Evolutionary conservation across 2,888 invertebrate genomes (phyloP).

Genomic region (Bombylius discolor): DNA sequence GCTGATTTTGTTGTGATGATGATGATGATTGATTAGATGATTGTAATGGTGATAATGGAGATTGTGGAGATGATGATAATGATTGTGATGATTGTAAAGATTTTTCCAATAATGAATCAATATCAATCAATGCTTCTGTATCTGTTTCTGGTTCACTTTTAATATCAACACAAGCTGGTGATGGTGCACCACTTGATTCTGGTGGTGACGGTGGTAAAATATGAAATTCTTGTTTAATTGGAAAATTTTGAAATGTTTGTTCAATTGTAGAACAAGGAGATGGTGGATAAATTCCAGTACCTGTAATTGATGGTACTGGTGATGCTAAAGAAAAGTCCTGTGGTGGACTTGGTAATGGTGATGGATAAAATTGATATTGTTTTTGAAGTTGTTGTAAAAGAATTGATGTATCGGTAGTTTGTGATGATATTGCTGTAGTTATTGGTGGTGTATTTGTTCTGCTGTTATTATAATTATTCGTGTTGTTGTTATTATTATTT

Average conservation of each 20-base stretch:
- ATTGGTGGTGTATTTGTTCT: constrained; percentile 8
- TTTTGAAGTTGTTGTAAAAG: constrained; percentile 19
- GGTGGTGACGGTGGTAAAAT: constrained; percentile 47
- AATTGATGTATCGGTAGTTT: constrained; percentile 7
- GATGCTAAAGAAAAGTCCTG: constrained; percentile 21
- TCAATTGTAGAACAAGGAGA: constrained; percentile 33
- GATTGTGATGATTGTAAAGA: constrained; percentile 18
- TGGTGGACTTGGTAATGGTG: constrained; percentile 31
- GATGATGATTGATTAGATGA: constrained; percentile 15
- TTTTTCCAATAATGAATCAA: constrained; percentile 26
- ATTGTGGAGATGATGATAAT: constrained; percentile 14
- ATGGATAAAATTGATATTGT: constrained; percentile 23
- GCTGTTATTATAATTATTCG: constrained; percentile 14
- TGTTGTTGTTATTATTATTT: not conserved
- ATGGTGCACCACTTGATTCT: constrained; percentile 42
- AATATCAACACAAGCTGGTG: constrained; percentile 37
- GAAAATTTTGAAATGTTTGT: constrained; percentile 20
- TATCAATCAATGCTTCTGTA: constrained; percentile 29
- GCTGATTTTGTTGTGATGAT: constrained; percentile 3
- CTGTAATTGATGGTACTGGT: constrained; percentile 30
- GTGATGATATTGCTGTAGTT: constrained; percentile 11
- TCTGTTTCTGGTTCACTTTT: constrained; percentile 34
- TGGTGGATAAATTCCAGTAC: constrained; percentile 13
- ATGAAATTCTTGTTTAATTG: constrained; percentile 39
- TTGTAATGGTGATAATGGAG: not conserved